Evolutionary conservation across 1,140 invertebrate species (phyloP), one percentile per base, ranked within the genome.

Genomic region (Hycleus cichorii): DNA sequence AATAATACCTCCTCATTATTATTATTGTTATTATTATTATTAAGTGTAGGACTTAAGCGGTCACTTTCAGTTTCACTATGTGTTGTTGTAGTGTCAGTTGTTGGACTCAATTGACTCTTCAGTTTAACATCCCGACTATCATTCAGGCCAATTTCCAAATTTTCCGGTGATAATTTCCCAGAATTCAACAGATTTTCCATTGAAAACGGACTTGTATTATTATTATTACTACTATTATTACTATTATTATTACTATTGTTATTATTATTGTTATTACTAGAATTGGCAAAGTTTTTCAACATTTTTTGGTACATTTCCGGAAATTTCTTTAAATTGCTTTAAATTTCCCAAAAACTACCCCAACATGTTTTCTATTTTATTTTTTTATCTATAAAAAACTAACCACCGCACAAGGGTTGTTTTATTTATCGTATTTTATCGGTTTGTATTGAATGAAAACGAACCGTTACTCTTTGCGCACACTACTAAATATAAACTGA

Each of bases 111-210:
- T 46, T 52, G 46, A 39, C 43, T 59, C 46, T 12, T 58, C 50
- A 7, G 39, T 44, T 18, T 64, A 18, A 18, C 57, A n/a, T 54
- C 52, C 9, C 40, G 27, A n/a, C 50, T 48, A 5, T 61, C 56
- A 6, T 48, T 46, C 8, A 56, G 45, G 50, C 60, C 58, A 12
- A 58, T 56, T 43, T 69, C 66, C 18, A 66, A 48, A 46, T 64
- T 69, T 58, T 72, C 68, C 46, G 70, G 68, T 4, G 70, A 70
- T 18, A 69, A 62, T 64, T 70, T 72, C 1, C 69, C 69, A 48
- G 56, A 65, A 5, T 67, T 57, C 4, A 72, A 58, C 12, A 74
- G 63, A 55, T 67, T 73, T 49, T 74, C 72, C 71, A 74, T 72
- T 43, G 72, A 71, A 49, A 74, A 74, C 5, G 72, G 63, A 50